Evolutionary conservation across 2,797 vertebrate species (phyloP).

Genomic region (Bradypodion pumilum): DNA sequence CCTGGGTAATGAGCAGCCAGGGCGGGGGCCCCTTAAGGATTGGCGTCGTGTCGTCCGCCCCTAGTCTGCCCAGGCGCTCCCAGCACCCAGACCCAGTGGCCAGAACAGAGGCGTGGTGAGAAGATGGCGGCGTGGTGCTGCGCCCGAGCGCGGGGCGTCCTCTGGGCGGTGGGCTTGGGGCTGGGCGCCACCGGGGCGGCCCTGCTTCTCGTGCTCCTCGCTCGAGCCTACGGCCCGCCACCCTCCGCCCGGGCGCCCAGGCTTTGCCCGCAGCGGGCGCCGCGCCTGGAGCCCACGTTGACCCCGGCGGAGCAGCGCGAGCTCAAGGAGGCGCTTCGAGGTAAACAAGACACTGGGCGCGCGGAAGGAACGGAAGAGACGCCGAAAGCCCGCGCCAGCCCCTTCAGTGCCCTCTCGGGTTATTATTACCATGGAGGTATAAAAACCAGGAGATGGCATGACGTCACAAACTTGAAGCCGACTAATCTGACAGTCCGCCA

Average conservation of each 20-base stretch:
- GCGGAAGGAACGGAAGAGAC: background rate
- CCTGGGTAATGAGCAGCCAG: background rate
- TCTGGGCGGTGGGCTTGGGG: background rate
- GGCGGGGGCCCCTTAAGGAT: slow-evolving; percentile 9
- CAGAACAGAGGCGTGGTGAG: rapidly evolving
- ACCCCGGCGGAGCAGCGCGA: slow-evolving; percentile 64
- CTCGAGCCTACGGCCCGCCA: slow-evolving; percentile 35
- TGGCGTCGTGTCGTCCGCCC: background rate
- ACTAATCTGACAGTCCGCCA: no score
- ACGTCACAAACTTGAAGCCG: no score
- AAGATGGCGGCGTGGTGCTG: background rate
- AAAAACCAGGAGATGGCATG: no score
- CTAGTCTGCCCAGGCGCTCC: background rate
- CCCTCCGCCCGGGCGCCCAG: background rate
- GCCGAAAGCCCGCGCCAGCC: background rate
- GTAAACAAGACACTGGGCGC: slow-evolving; percentile 64
- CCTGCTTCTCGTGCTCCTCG: slow-evolving; percentile 39
- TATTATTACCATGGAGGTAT: no score
- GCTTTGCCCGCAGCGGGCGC: background rate
- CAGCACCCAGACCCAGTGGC: no score
- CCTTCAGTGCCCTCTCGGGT: background rate
- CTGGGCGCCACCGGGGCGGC: background rate
- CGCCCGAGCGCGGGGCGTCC: background rate
- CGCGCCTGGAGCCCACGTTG: slow-evolving; percentile 40
- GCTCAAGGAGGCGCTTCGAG: slow-evolving; percentile 81